phyloP scores from a whole-genome alignment of 2,113 vertebrate genomes.

The Conger conger region DNA sequence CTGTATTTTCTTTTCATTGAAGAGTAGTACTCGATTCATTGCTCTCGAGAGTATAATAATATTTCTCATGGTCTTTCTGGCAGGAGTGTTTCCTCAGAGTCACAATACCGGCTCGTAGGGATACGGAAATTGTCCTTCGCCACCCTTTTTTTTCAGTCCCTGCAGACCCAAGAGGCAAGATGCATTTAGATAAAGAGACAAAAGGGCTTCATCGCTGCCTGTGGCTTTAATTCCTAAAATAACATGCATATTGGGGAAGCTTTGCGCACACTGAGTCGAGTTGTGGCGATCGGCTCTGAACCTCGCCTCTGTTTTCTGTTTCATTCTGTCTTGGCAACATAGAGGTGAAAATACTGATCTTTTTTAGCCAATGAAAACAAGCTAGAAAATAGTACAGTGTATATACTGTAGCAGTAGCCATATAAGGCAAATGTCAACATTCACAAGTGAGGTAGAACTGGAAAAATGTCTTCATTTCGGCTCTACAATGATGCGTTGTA shows the following conservation, averaged over 20 bases:
- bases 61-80: slow-evolving; percentile 3
- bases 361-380: neutral
- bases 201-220: slow-evolving; percentile 1
- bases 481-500: neutral
- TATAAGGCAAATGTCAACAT: neutral
- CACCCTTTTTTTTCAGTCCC: slow-evolving; percentile 2
- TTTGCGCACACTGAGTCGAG: slow-evolving; percentile 26
- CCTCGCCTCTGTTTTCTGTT: neutral
- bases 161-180: neutral
- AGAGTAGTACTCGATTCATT: neutral
- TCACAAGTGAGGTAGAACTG: neutral
- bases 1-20: neutral
- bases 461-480: neutral
- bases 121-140: slow-evolving; percentile 1
- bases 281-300: slow-evolving; percentile 8
- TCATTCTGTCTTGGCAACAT: neutral
- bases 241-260: slow-evolving; percentile 13
- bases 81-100: neutral
- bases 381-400: too few relatives aligned
- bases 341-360: neutral
- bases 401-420: neutral
- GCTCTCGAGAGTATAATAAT: neutral
- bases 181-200: slow-evolving; percentile 24
- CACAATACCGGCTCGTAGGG: neutral
- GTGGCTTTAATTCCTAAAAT: neutral